Evolutionary conservation across 2,113 vertebrate species (phyloP).

Genomic region (Ceratotherium simum): DNA sequence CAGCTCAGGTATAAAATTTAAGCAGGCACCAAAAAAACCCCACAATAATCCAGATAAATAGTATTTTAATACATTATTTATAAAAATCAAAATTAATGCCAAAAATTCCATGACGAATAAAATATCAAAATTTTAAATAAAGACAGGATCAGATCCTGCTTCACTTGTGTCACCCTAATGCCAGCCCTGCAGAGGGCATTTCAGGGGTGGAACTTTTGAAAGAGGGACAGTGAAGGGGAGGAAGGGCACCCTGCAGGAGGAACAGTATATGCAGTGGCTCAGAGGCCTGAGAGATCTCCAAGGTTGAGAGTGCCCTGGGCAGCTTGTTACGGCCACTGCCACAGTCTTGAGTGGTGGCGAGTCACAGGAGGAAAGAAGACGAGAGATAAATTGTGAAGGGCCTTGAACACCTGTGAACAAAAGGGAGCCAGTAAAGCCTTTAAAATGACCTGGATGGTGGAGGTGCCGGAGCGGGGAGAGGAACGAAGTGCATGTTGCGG

Average conservation of each 20-base stretch:
- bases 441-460: background rate
- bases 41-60: background rate
- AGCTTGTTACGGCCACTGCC: fast-evolving
- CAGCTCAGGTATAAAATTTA: background rate
- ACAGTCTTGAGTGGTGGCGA: fast-evolving
- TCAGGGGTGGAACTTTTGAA: background rate
- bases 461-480: background rate
- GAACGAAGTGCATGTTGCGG: fast-evolving
- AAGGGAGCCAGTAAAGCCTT: background rate
- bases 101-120: background rate
- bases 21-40: background rate
- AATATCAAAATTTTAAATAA: background rate
- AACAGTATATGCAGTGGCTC: background rate
- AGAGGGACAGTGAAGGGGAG: too few species aligned
- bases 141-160: background rate
- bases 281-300: background rate
- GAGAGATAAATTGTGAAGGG: background rate
- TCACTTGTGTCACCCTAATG: background rate
- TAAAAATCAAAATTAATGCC: background rate
- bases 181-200: background rate
- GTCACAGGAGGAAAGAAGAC: background rate
- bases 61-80: background rate
- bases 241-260: background rate
- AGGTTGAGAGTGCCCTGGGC: background rate
- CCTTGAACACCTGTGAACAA: background rate